Evolutionary conservation across 1,140 invertebrate species (phyloP), one percentile per base, ranked within the genome.

Genomic region (Colletes gigas): DNA sequence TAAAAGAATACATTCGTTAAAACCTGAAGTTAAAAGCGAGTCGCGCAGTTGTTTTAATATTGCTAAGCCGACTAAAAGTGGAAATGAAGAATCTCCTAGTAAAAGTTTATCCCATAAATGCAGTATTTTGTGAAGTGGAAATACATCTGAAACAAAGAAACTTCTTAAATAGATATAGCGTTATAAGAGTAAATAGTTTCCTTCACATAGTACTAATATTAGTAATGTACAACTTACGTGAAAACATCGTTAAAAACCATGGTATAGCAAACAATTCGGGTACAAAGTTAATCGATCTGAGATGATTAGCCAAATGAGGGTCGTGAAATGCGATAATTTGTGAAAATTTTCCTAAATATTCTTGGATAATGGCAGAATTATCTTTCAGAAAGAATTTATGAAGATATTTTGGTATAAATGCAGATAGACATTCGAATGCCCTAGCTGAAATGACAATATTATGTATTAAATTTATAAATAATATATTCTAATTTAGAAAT

Each of bases 191-290:
- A 10, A 55, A 39, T 10, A 47, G 70, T 62, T 67, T 68, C 73
- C 8, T 19, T 77, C 59, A 50, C 2, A 41, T 50, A 47, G 41
- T 17, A 6, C 4, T 17, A 17, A 7, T 60, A 79, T 50, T n/a
- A 15, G 66, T 67, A 63, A 21, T 19, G 82, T 76, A 82, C n/a
- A 78, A 96, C 97, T 96, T 95, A 99, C 98, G 99, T 76, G 99
- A 99, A 94, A 99, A 99, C 98, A 99, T 99, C 12, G 99, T 99
- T 8, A 99, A 94, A 93, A 99, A 99, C 99, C 99, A 99, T 0
- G 99, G 99, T 92, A 99, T 99, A n/a, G 99, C 98, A 94, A 99
- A 99, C 3, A 99, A 94, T 94, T 99, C 98, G 0, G 99, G 98
- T 86, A 99, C 97, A 92, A 99, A 99, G 88, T 97, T 97, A 85